Evolutionary conservation across 2,797 vertebrate genomes (phyloP).

Genomic region (Takifugu ocellatus): DNA sequence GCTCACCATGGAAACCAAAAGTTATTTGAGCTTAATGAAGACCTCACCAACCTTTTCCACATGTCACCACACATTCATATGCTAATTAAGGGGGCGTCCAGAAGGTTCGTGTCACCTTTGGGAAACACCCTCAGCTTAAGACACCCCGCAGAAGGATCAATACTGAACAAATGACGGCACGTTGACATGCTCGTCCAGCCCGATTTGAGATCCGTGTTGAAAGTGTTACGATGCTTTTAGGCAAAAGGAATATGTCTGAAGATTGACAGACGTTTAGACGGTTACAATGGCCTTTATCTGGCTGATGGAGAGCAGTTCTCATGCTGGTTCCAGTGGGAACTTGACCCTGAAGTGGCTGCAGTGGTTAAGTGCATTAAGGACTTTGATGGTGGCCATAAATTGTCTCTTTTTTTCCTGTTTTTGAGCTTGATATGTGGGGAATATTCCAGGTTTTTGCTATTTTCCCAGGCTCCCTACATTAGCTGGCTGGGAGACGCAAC

Average conservation of each 20-base stretch:
- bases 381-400: constrained; percentile 23
- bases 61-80: constrained; percentile 67
- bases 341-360: constrained; percentile 30
- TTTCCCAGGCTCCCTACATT: constrained; percentile 41
- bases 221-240: constrained; percentile 61
- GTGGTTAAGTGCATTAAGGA: constrained; percentile 27
- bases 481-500: not conserved
- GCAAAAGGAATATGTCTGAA: constrained; percentile 45
- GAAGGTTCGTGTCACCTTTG: constrained; percentile 52
- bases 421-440: constrained; percentile 16
- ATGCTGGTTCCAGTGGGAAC: constrained; percentile 48
- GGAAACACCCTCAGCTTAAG: constrained; percentile 63
- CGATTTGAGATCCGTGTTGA: constrained; percentile 42
- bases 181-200: constrained; percentile 52
- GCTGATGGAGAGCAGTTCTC: constrained; percentile 35
- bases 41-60: constrained; percentile 56
- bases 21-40: constrained; percentile 61
- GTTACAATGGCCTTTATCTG: constrained; percentile 21
- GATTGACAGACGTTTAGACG: constrained; percentile 41
- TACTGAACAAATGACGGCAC: constrained; percentile 63
- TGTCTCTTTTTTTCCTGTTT: constrained; percentile 24
- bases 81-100: constrained; percentile 53
- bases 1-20: constrained; percentile 18
- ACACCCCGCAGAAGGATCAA: constrained; percentile 58
- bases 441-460: constrained; percentile 26